These are phyloP conservation scores for Hippocampus abdominalis DNA, from an alignment of 2,113 vertebrate genomes.

Conservation along the genomic window DNA sequence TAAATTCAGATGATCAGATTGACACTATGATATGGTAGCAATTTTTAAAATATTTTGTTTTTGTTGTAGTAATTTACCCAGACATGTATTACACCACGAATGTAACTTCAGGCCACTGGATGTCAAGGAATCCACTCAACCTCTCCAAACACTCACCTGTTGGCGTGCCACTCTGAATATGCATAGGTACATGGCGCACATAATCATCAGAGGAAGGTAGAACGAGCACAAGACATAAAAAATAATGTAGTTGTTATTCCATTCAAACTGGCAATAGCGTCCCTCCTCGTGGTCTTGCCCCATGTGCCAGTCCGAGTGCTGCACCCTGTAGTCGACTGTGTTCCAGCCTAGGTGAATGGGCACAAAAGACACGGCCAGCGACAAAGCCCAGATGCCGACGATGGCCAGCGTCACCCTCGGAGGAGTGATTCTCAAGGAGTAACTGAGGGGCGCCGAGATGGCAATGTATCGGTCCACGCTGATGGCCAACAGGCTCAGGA, in stretches of 20 bases:
- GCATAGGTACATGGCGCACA: conserved; percentile 87
- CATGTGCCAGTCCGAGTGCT: conserved; percentile 59
- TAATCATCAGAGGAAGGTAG: conserved; percentile 85
- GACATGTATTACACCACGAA: conserved; percentile 2
- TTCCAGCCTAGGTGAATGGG: conserved; percentile 94
- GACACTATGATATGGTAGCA: not conserved
- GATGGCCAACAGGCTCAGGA: conserved; percentile 90
- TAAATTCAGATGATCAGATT: not conserved
- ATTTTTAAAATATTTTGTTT: not conserved
- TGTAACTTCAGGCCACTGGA: not conserved
- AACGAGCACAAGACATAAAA: conserved; percentile 79
- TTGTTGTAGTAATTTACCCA: not conserved
- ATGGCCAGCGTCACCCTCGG: conserved; percentile 74
- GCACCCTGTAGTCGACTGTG: conserved; percentile 72
- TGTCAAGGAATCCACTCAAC: not conserved
- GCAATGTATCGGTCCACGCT: conserved; percentile 90
- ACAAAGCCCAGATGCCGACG: conserved; percentile 79
- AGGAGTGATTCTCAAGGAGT: conserved; percentile 77
- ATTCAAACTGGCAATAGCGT: conserved; percentile 78
- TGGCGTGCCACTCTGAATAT: conserved; percentile 87
- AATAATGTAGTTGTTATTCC: conserved; percentile 81
- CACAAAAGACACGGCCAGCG: conserved; percentile 83
- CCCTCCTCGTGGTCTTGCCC: conserved; percentile 44
- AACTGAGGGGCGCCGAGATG: conserved; percentile 82
- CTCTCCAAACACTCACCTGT: conserved; percentile 56